phyloP scores from a whole-genome alignment of 1,140 invertebrate genomes.

The Caenorhabditis brenneri region DNA sequence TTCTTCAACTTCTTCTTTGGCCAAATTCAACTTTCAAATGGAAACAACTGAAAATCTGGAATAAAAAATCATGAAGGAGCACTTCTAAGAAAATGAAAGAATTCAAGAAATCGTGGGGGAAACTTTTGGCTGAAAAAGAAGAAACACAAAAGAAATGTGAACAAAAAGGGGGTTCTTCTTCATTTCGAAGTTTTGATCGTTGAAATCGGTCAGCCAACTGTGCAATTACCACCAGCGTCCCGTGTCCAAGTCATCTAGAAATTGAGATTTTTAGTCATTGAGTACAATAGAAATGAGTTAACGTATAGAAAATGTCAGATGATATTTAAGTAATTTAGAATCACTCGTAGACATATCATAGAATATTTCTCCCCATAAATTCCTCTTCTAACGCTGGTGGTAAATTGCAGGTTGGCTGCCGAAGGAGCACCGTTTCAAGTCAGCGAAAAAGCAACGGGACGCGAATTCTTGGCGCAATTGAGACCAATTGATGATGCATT shows the following conservation, averaged over 20 bases:
- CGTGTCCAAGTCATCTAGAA: background rate
- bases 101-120: background rate
- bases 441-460: slow-evolving; percentile 60
- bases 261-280: no score
- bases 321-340: no score
- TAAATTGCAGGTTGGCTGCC: slow-evolving; percentile 61
- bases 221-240: slow-evolving; percentile 37
- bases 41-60: slow-evolving; percentile 7
- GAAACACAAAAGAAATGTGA: background rate
- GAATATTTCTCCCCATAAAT: background rate
- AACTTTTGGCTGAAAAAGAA: background rate
- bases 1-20: background rate
- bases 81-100: slow-evolving; percentile 1
- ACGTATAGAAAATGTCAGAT: no score
- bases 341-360: no score
- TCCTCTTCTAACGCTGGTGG: slow-evolving; percentile 31
- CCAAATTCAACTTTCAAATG: background rate
- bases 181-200: background rate
- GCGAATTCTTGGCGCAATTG: slow-evolving; percentile 64
- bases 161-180: background rate
- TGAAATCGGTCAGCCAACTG: slow-evolving; percentile 1
- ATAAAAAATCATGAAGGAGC: slow-evolving; percentile 15
- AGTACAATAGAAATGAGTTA: no score
- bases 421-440: slow-evolving; percentile 64
- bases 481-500: slow-evolving; percentile 66